A percentile compares a stretch with the other conserved stretches of the same genome.
Conservation (phyloP, 2,797 vertebrate species). For the Lepilemur septentrionalis region DNA sequence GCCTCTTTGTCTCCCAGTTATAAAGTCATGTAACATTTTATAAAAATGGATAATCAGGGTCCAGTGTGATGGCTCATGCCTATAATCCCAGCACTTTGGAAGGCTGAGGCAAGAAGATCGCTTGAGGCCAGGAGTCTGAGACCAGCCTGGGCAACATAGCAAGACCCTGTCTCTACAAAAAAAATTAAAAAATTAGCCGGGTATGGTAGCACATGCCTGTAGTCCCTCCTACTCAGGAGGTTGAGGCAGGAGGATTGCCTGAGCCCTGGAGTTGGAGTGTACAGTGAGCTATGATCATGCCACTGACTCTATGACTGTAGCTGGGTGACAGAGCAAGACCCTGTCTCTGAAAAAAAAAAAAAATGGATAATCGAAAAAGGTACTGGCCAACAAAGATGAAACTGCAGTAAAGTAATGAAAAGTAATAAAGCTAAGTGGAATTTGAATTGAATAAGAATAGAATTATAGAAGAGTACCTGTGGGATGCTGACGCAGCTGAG, state of each 20-base stretch:
- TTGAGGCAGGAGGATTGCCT: background rate
- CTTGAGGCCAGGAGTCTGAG: background rate
- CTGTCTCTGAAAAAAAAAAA: background rate
- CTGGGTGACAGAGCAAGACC: background rate
- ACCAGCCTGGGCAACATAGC: background rate
- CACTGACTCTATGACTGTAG: background rate
- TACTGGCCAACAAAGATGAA: background rate
- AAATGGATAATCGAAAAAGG: background rate
- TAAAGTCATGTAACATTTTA: background rate
- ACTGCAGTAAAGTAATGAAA: background rate
- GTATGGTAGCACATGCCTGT: background rate
- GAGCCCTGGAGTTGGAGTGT: background rate
- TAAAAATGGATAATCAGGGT: background rate
- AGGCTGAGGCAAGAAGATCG: background rate
- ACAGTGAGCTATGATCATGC: background rate
- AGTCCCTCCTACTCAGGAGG: background rate
- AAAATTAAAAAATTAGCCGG: background rate
- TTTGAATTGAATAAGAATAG: background rate
- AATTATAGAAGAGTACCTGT: background rate
- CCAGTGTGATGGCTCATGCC: background rate
- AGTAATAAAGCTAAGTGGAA: background rate
- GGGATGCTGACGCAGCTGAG: rapidly evolving
- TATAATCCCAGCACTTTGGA: background rate
- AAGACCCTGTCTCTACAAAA: background rate
- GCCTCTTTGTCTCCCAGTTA: background rate